These are phyloP conservation scores for Aeoliscus strigatus DNA, from an alignment of 2,797 vertebrate genomes.

Conservation along the genomic window DNA sequence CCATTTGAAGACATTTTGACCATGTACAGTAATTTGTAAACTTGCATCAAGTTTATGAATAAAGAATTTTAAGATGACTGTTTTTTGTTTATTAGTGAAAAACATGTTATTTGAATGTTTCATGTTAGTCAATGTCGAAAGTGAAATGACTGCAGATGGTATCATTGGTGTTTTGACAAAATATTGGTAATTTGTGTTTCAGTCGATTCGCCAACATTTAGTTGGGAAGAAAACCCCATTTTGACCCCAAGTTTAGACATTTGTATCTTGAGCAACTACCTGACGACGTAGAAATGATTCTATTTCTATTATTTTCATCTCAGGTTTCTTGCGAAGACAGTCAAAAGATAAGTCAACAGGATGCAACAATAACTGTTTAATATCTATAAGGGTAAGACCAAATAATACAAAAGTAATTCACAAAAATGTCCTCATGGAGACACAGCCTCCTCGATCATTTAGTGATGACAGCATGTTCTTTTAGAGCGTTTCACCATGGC, in stretches of 20 bases:
- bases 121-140: too few relatives aligned
- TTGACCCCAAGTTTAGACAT: too few relatives aligned
- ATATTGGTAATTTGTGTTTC: too few relatives aligned
- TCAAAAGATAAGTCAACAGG: conserved; percentile 32
- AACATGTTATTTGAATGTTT: too few relatives aligned
- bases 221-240: too few relatives aligned
- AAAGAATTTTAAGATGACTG: conserved; percentile 85
- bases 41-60: conserved; percentile 99
- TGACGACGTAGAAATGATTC: too few relatives aligned
- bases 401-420: conserved; percentile 78
- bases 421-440: conserved; percentile 61
- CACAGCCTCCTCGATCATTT: conserved; percentile 42
- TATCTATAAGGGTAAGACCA: conserved; percentile 70
- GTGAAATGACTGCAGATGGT: too few relatives aligned
- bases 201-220: too few relatives aligned
- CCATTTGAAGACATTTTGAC: conserved; percentile 77
- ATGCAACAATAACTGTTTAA: conserved; percentile 75
- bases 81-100: not conserved
- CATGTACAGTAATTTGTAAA: conserved; percentile 98
- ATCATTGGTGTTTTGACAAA: too few relatives aligned
- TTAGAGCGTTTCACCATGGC: conserved; percentile 54
- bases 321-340: too few relatives aligned
- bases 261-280: too few relatives aligned
- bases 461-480: conserved; percentile 44
- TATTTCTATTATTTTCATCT: too few relatives aligned